Evolutionary conservation across 2,888 invertebrate genomes (phyloP).

Genomic region (Aporophyla lueneburgensis): DNA sequence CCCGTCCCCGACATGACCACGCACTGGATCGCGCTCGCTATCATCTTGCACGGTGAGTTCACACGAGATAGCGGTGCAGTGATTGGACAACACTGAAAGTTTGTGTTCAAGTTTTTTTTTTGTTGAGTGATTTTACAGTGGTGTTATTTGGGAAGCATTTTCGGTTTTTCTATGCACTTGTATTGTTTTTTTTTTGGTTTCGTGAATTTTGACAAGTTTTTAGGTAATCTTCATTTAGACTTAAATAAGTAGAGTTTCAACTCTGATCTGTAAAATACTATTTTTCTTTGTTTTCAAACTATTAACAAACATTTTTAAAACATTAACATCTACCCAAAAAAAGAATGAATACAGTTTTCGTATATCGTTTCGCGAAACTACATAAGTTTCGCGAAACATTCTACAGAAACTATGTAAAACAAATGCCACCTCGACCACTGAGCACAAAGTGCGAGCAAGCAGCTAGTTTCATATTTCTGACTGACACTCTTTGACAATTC

Average conservation of each 20-base stretch:
- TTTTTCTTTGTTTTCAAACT: not conserved
- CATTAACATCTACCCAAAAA: not conserved
- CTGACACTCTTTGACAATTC: too few relatives aligned
- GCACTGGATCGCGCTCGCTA: slow-evolving; percentile 45
- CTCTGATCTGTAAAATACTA: not conserved
- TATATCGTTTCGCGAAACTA: too few relatives aligned
- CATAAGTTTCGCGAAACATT: slow-evolving; percentile 17
- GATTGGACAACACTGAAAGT: slow-evolving; percentile 25
- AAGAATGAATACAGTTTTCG: not conserved
- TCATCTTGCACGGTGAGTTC: slow-evolving; percentile 61
- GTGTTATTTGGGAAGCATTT: not conserved
- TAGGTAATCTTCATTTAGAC: not conserved
- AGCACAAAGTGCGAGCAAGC: slow-evolving; percentile 2
- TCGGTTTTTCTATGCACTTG: not conserved
- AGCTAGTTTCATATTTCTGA: too few relatives aligned
- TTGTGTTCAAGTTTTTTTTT: not conserved
- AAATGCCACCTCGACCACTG: slow-evolving; percentile 18
- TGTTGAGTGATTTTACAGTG: slow-evolving; percentile 23
- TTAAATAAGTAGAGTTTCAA: not conserved
- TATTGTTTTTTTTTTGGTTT: not conserved
- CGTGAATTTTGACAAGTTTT: slow-evolving; percentile 2
- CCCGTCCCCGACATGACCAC: slow-evolving; percentile 54
- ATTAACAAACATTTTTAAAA: not conserved
- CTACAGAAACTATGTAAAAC: slow-evolving; percentile 5
- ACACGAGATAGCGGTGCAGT: slow-evolving; percentile 38